A percentile compares a stretch with the other conserved stretches of the same genome.
These are phyloP conservation scores for Cottus gobio DNA, from an alignment of 2,113 vertebrate genomes.

Conservation along the genomic window DNA sequence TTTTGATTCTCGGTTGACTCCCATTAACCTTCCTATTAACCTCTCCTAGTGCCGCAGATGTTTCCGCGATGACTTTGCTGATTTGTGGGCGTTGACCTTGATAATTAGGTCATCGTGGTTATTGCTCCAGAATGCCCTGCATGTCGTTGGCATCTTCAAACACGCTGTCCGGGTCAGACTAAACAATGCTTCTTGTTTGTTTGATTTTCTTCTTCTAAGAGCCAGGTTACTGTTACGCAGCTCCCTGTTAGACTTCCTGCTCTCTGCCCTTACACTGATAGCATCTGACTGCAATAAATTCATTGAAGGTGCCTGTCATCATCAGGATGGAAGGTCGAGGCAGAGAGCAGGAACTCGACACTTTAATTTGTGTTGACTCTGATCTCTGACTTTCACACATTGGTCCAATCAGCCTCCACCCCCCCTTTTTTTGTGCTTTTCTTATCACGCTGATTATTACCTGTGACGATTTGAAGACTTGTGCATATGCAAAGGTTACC, in stretches of 20 bases:
- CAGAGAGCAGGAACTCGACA: not conserved
- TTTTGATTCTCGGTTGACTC: not conserved
- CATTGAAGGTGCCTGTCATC: slow-evolving; percentile 7
- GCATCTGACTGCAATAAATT: not conserved
- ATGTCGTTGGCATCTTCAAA: not conserved
- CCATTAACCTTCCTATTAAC: not conserved
- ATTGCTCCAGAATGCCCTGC: not conserved
- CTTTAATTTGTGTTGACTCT: slow-evolving; percentile 38
- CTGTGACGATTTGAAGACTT: not conserved
- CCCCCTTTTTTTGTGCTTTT: not conserved
- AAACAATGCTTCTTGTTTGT: not conserved
- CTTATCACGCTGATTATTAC: not conserved
- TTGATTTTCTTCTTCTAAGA: not conserved
- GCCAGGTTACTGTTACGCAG: not conserved
- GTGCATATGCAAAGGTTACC: not conserved
- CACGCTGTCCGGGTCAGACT: not conserved
- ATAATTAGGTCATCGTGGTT: slow-evolving; percentile 3
- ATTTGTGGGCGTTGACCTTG: slow-evolving; percentile 10
- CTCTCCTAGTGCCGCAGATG: not conserved
- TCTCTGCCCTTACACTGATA: not conserved
- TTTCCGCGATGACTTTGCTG: not conserved
- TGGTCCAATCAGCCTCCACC: not conserved
- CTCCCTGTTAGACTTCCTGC: not conserved
- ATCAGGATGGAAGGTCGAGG: slow-evolving; percentile 20
- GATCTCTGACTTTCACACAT: slow-evolving; percentile 15